phyloP scores from a whole-genome alignment of 2,113 vertebrate genomes.

The Zapus hudsonius region DNA sequence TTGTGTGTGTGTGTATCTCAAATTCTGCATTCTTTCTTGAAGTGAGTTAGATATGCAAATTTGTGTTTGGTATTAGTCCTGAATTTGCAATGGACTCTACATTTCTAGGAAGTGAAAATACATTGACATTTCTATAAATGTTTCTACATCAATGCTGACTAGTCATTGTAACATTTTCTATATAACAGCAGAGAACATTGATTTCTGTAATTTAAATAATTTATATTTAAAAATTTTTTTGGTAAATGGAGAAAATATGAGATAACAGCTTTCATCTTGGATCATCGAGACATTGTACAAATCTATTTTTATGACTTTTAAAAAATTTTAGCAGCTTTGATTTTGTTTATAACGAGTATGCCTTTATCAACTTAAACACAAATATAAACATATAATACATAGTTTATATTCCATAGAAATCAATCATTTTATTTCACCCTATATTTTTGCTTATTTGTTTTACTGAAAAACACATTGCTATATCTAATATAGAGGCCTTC shows the following conservation, averaged over 20 bases:
- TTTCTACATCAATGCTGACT: background rate
- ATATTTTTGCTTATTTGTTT: background rate
- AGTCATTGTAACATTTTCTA: background rate
- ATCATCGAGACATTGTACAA: background rate
- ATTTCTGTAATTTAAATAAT: background rate
- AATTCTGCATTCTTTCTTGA: background rate
- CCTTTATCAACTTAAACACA: background rate
- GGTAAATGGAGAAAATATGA: background rate
- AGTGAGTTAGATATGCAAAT: background rate
- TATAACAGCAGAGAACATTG: background rate
- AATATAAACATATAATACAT: background rate
- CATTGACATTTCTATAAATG: background rate
- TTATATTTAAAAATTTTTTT: background rate
- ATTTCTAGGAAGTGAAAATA: background rate
- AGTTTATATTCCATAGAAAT: background rate
- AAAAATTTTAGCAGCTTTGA: no score
- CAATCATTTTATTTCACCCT: background rate
- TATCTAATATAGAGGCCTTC: background rate
- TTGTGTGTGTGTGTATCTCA: conserved; percentile 13
- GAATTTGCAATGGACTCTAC: background rate
- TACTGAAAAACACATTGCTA: background rate
- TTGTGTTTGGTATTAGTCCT: background rate
- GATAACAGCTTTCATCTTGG: background rate
- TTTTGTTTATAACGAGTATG: background rate
- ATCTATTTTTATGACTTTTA: no score